Evolutionary conservation across 2,888 invertebrate species (phyloP).

Genomic region (Mythimna vitellina): DNA sequence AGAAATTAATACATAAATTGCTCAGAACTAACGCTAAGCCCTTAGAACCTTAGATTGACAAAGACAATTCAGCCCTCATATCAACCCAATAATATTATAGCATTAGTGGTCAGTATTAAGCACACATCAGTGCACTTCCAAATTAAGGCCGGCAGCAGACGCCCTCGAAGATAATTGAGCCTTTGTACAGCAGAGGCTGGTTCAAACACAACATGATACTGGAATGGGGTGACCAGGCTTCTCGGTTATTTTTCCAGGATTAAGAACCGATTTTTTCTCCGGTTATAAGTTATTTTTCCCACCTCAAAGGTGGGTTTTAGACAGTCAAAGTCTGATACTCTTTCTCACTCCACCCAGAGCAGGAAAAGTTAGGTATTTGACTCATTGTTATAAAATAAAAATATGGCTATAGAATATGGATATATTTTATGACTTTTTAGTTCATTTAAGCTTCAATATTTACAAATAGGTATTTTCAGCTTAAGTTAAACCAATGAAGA

Average conservation of each 20-base stretch:
- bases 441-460: no score
- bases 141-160: slow-evolving; percentile 11
- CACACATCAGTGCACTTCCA: slow-evolving; percentile 28
- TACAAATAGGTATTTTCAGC: no score
- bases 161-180: slow-evolving; percentile 34
- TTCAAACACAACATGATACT: slow-evolving; percentile 9
- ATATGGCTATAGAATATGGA: no score
- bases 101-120: slow-evolving; percentile 13
- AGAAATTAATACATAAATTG: not conserved
- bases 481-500: no score
- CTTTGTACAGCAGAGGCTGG: slow-evolving; percentile 26
- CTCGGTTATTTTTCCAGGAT: not conserved
- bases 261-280: not conserved
- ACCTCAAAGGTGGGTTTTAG: no score
- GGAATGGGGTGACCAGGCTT: not conserved
- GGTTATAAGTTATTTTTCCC: no score
- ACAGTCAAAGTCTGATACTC: no score
- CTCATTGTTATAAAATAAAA: no score
- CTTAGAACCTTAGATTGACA: not conserved
- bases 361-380: no score
- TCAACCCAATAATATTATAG: not conserved
- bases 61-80: not conserved
- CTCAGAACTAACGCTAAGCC: not conserved
- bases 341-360: no score
- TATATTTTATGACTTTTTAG: no score